Evolutionary conservation across 2,888 invertebrate species (phyloP).

Genomic region (Euplexia lucipara): DNA sequence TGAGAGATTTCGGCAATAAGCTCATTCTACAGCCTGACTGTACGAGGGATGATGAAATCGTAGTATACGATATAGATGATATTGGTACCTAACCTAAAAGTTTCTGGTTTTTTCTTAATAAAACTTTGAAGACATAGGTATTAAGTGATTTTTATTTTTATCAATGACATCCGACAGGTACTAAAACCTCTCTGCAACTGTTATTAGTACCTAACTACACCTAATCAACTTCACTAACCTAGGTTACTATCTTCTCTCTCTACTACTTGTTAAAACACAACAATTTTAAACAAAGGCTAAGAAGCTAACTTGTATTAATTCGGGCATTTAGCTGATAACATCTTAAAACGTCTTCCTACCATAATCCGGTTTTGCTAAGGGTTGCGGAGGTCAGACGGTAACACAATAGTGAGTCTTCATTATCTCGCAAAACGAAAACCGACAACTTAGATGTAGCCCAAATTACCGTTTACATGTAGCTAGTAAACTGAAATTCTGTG

Average conservation of each 20-base stretch:
- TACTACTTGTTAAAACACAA: neutral
- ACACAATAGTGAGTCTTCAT: constrained; percentile 52
- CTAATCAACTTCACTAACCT: no score
- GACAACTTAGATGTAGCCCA: constrained; percentile 17
- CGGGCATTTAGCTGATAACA: constrained; percentile 34
- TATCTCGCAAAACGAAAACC: constrained; percentile 45
- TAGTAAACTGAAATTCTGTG: constrained; percentile 1
- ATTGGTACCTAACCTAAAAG: no score
- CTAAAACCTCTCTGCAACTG: no score
- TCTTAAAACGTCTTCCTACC: constrained; percentile 27
- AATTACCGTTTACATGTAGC: constrained; percentile 27
- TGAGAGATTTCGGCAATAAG: no score
- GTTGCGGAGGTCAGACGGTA: constrained; percentile 39
- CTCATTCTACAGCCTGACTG: no score
- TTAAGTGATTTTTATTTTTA: no score
- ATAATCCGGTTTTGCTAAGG: constrained; percentile 23
- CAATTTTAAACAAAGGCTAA: constrained; percentile 5
- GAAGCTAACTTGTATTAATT: constrained; percentile 24
- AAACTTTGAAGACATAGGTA: no score
- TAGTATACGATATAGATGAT: no score
- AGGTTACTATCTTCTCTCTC: no score
- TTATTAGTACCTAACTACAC: neutral
- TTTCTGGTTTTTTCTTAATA: no score
- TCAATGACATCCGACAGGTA: no score
- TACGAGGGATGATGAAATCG: no score